These are phyloP conservation scores for Sebastiscus tertius DNA, from an alignment of 2,797 vertebrate genomes.

Conservation along the genomic window DNA sequence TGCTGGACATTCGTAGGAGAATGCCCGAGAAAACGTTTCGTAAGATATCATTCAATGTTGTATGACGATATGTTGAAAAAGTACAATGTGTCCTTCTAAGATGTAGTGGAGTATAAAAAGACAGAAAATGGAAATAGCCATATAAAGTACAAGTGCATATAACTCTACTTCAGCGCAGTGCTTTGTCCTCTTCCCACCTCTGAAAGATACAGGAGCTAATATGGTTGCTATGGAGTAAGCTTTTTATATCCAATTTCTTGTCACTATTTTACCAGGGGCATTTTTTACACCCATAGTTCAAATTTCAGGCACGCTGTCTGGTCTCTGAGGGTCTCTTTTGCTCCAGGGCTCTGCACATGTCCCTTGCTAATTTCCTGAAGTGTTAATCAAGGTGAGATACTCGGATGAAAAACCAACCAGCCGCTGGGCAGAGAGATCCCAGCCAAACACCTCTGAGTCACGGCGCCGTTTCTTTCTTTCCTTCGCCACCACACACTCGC, in stretches of 20 bases:
- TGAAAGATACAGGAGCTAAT: background rate
- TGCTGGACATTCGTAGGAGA: too few relatives aligned
- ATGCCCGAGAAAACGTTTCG: too few relatives aligned
- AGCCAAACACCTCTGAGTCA: slow-evolving; percentile 41
- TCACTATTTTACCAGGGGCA: slow-evolving; percentile 13
- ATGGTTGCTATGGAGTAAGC: background rate
- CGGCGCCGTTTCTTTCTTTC: background rate
- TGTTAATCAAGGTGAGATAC: slow-evolving; percentile 58
- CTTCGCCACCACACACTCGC: background rate
- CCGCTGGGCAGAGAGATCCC: slow-evolving; percentile 35
- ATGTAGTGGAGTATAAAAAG: background rate
- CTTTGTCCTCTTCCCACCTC: background rate
- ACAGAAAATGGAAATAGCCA: background rate
- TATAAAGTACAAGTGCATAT: background rate
- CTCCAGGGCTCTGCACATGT: slow-evolving; percentile 8
- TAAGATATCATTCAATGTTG: too few relatives aligned
- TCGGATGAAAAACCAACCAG: slow-evolving; percentile 40
- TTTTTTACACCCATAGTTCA: slow-evolving; percentile 19
- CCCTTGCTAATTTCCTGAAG: slow-evolving; percentile 51
- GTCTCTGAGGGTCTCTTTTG: slow-evolving; percentile 15
- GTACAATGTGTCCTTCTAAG: background rate
- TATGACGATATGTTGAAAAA: too few relatives aligned
- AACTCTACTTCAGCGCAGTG: background rate
- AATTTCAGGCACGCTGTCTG: slow-evolving; percentile 26
- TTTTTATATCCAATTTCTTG: slow-evolving; percentile 15